Base-by-base conservation (phyloP, 1,140 invertebrate species). In the Panulirus ornatus region DNA sequence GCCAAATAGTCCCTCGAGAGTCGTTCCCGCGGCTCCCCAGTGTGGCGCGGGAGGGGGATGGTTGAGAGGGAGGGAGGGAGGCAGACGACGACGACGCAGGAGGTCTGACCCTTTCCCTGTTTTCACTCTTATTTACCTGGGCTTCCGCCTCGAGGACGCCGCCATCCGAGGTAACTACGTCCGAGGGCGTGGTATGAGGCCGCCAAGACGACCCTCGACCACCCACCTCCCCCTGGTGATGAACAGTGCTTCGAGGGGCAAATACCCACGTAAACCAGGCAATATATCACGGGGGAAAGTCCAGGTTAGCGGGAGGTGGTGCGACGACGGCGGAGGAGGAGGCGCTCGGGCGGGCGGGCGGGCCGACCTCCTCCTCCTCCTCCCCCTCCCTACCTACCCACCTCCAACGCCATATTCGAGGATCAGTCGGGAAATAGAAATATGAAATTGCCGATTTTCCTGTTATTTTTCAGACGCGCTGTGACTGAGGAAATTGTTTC, bases 361-460 rank as follows among this genome's bases (percentile, higher is more conserved):
- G n/a, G 54, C 58, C 58, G 30, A 27, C 16, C 75, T 27, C 75
- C 75, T 36, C 42, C n/a, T 2, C 42, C 42, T 27, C 42, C 75
- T 40, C 73, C 40, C 16, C 19, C 36, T 42, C 73, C 40, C n/a
- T 19, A 16, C 42, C 71, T 16, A 22, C 73, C 11, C 2, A 66
- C 58, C n/a, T n/a, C 30, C 47, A n/a, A 42, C 51, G 66, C 66
- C 88, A 84, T 89, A 89, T 89, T 90, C 70, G 83, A 73, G 88
- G 88, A 90, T 90, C 88, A 90, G 54, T 44, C 51, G 88, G 88
- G 88, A 90, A 90, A 90, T 90, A 90, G 88, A 90, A 90, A 90
- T 90, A 90, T 82, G 82, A 85, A 90, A 90, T 90, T 84, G 88
- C 88, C 88, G 88, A 90, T 90, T 90, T 90, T 90, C 73, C 88